phyloP scores from a whole-genome alignment of 2,888 invertebrate genomes.

The Trissolcus brochymenae region DNA sequence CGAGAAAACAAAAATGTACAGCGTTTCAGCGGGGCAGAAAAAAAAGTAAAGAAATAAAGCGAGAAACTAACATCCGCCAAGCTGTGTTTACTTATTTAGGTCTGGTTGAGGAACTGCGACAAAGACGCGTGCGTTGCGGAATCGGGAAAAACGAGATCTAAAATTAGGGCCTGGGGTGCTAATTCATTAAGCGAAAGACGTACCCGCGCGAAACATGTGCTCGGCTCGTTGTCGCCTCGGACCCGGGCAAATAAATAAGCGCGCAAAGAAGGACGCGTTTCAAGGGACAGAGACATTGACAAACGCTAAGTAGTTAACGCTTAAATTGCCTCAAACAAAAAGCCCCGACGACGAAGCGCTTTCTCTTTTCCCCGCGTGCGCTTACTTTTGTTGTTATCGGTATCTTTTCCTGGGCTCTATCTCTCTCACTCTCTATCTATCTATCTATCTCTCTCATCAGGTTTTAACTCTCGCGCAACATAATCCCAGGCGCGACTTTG shows the following conservation, averaged over 20 bases:
- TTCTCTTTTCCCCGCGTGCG: constrained; percentile 14
- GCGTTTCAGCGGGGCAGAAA: no score
- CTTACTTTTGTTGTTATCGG: no score
- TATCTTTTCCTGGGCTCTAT: background rate
- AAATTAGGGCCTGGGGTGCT: constrained; percentile 27
- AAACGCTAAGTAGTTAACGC: constrained; percentile 41
- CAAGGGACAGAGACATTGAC: constrained; percentile 23
- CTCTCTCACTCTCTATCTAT: background rate
- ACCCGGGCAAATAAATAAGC: constrained; percentile 36
- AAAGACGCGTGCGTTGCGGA: background rate
- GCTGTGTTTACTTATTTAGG: background rate
- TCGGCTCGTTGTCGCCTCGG: constrained; percentile 22
- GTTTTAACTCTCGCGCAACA: constrained; percentile 10
- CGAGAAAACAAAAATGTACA: no score
- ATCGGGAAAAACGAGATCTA: constrained; percentile 6
- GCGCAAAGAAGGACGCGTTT: constrained; percentile 38
- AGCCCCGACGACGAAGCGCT: constrained; percentile 21
- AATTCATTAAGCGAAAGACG: constrained; percentile 45
- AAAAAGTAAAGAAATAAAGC: no score
- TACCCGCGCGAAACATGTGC: constrained; percentile 31
- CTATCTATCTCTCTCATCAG: background rate
- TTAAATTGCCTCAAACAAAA: constrained; percentile 38
- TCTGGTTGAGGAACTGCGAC: background rate
- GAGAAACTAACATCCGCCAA: no score
- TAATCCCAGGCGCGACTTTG: constrained; percentile 40